These are phyloP conservation scores for Alces alces DNA, from an alignment of 2,113 vertebrate species.

Conservation along the genomic window DNA sequence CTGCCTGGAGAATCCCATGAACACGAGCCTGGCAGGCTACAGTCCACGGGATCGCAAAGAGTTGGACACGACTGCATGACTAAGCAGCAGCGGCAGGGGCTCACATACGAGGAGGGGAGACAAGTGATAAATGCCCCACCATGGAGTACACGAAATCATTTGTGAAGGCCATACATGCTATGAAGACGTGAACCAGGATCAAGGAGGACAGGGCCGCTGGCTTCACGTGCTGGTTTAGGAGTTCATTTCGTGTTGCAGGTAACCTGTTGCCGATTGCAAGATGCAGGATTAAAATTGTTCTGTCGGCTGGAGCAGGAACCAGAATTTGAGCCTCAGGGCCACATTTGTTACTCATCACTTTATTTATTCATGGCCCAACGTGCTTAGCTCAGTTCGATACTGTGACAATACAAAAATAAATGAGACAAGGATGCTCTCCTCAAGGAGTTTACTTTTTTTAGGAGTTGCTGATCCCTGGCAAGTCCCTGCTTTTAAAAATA, in stretches of 20 bases:
- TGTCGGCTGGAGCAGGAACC: neutral
- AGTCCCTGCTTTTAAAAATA: neutral
- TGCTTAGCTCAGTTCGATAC: neutral
- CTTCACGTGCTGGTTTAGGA: neutral
- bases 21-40: neutral
- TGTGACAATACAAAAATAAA: neutral
- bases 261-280: neutral
- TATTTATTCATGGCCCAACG: neutral
- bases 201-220: no score
- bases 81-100: neutral
- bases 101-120: neutral
- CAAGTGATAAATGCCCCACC: neutral
- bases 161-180: neutral
- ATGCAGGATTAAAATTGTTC: neutral
- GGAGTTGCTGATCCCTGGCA: neutral
- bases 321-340: neutral
- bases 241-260: rapidly evolving
- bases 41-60: neutral
- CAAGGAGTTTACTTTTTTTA: neutral
- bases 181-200: neutral
- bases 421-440: neutral
- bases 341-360: neutral
- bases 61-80: neutral
- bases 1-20: neutral
- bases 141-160: no score